These are phyloP conservation scores for Drosophila parabipectinata DNA, from an alignment of 1,140 invertebrate genomes.

Conservation along the genomic window DNA sequence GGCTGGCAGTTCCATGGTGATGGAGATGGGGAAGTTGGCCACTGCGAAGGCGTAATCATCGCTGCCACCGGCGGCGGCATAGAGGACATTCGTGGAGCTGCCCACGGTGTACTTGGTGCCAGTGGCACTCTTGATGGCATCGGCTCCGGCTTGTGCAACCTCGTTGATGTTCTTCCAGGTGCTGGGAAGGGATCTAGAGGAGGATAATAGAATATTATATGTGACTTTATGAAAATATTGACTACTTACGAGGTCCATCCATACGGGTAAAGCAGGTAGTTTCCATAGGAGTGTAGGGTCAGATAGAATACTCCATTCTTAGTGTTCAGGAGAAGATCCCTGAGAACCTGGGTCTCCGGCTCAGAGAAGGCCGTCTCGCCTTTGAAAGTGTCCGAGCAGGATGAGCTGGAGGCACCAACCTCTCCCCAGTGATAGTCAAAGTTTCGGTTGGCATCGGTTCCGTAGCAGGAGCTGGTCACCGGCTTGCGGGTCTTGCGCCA, in stretches of 20 bases:
- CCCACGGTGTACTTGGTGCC: constrained; percentile 87
- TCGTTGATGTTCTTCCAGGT: constrained; percentile 77
- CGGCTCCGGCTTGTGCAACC: constrained; percentile 83
- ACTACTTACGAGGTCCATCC: constrained; percentile 86
- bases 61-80: constrained; percentile 86
- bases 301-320: constrained; percentile 87
- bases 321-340: constrained; percentile 84
- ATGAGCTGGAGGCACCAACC: constrained; percentile 87
- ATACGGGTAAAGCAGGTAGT: constrained; percentile 90
- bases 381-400: constrained; percentile 88
- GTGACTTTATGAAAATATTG: neutral
- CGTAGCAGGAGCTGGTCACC: constrained; percentile 83
- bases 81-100: constrained; percentile 87
- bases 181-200: constrained; percentile 61
- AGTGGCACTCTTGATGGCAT: constrained; percentile 83
- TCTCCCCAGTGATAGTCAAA: constrained; percentile 89
- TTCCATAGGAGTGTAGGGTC: constrained; percentile 89
- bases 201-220: neutral
- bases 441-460: constrained; percentile 88
- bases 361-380: constrained; percentile 89
- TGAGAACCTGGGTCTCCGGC: constrained; percentile 86
- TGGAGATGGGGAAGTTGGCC: constrained; percentile 87
- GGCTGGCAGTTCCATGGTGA: constrained; percentile 89
- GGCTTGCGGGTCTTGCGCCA: constrained; percentile 85
- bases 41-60: constrained; percentile 88